Base-by-base conservation (phyloP, 2,888 invertebrate genomes). In the Drosophila seclusa region DNA sequence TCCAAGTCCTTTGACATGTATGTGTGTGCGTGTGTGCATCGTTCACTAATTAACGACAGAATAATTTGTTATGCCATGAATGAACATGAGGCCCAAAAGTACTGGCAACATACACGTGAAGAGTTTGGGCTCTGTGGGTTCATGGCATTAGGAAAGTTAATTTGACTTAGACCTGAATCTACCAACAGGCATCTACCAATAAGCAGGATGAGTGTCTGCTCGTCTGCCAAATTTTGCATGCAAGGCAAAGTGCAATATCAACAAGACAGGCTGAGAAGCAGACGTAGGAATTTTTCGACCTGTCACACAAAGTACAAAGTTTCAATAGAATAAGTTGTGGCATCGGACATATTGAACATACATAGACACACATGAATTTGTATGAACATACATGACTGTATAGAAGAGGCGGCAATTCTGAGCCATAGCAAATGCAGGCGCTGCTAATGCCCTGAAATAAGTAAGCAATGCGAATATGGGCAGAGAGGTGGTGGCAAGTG, bases 21-120 rank as follows among this genome's bases (percentile, higher is more conserved):
- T 31, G 40, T 54, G 48, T 48, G 16, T 53, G 50, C 53, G 66
- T 65, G 60, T 68, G 50, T 66, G 49, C 70, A 69, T 82, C 73
- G 71, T 70, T 73, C 88, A 88, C 90, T 90, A 87, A 87, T 87
- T 87, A 87, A 87, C 90, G 90, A 87, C 88, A 76, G 90, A 89
- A 89, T 90, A 90, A 90, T 90, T 90, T 90, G 80, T 68, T 69
- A 78, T 74, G 85, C 54, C 79, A 84, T 76, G 75, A 76, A 86
- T 76, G 81, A 74, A 78, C 78, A 68, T 64, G 54, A 68, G 59
- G 36, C 59, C 21, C 53, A 34, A 58, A 66, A 52, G 62, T 21
- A 38, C 71, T 11, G 29, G 18, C 34, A 21, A 45, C 32, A 68
- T 42, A 64, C 49, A 53, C 40, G 59, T 52, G 29, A 45, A 57